Evolutionary conservation across 2,113 vertebrate species (phyloP), one percentile per base, ranked within the genome.

Genomic region (Clarias batrachus): DNA sequence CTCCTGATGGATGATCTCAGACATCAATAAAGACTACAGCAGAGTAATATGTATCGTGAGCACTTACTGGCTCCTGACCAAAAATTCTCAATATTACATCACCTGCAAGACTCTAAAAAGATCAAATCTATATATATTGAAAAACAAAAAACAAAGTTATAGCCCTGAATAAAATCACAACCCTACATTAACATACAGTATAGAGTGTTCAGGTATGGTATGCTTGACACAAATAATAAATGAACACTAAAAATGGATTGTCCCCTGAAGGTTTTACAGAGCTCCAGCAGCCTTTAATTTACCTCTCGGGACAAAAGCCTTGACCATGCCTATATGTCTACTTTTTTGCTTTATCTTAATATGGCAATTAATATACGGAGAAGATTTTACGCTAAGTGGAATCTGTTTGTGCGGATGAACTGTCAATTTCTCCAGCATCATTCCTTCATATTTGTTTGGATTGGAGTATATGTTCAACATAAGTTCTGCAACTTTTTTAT

Each of bases 11-110:
- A 81, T 62, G 33, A 59, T 73, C 66, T 60, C 57, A 59, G 66
- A 17, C 78, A 86, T 86, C 78, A 86, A 86, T 86, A 86, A 86
- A 60, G 56, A 73, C 79, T 86, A 81, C 78, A 86, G 54, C 65
- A 81, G 30, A 57, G 48, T 77, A 52, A 70, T 73, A n/a, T 81
- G 66, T 37, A 81, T 48, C 8, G 11, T 73, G 85, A 56, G 54
- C 77, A 73, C 54, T 60, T 71, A 70, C 85, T 81, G 63, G 52
- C 77, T 57, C 33, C 54, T 17, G n/a, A 81, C 56, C 65, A 70
- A 71, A 80, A 60, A 70, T 27, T n/a, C 76, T 80, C 59, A 59
- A 81, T 3, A 17, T 81, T 80, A 73, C 62, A 71, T 60, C 48
- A 81, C 30, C 60, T 27, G 52, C 3, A 59, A 86, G 25, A 10